phyloP scores from a whole-genome alignment of 2,797 vertebrate genomes.

The Spatula versicolor region DNA sequence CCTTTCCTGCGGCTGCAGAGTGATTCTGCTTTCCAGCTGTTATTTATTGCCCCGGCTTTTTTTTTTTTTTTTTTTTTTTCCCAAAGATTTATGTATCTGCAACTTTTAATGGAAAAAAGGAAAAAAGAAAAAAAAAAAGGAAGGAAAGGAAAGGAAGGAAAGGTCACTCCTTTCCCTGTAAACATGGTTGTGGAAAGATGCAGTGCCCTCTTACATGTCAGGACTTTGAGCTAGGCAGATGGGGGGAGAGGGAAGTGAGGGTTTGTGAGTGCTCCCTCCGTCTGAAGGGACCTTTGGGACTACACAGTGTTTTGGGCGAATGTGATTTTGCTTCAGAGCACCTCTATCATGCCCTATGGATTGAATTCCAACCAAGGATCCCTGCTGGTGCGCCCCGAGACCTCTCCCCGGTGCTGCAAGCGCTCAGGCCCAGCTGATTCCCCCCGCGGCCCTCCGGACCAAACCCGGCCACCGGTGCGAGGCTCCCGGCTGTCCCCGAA shows the following conservation, averaged over 20 bases:
- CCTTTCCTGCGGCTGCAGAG: not conserved
- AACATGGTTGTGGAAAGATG: not conserved
- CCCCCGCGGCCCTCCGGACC: not conserved
- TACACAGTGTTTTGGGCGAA: not conserved
- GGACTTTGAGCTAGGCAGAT: not conserved
- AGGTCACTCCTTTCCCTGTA: not conserved
- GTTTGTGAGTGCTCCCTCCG: not conserved
- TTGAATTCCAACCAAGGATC: not conserved
- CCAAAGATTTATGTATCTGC: not conserved
- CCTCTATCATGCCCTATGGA: not conserved
- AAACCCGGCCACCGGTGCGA: not conserved
- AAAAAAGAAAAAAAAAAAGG: fast-evolving
- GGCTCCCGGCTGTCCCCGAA: not conserved
- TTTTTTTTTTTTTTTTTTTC: not conserved
- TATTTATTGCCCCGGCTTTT: not conserved
- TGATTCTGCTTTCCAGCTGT: not conserved
- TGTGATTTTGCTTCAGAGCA: not conserved
- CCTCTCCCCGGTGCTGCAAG: not conserved
- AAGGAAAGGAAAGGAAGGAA: fast-evolving
- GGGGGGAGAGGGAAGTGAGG: not conserved
- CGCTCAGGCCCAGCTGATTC: not conserved
- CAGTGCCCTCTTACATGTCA: not conserved
- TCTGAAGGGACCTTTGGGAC: not conserved
- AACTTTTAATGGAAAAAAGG: not conserved
- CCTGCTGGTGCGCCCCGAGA: not conserved